Base-by-base conservation (phyloP, 2,113 vertebrate species). In the Ancistrus triradiatus region DNA sequence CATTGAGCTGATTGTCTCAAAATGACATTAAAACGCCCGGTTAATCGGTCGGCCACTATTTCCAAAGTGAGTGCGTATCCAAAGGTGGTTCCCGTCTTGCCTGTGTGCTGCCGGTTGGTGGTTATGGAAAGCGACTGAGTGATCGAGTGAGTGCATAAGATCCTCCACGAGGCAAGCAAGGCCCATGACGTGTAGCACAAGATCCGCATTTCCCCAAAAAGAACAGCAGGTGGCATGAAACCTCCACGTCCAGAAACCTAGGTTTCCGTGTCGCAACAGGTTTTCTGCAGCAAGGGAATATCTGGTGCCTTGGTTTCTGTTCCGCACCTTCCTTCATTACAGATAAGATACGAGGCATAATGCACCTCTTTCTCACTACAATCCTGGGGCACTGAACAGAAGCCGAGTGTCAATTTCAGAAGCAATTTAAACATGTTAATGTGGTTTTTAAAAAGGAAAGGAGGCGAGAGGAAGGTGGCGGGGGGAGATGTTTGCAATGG, bases 201-300 rank as follows among this genome's bases (percentile, higher is more conserved):
- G n/a, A n/a, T n/a, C n/a, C n/a, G n/a, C n/a, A n/a, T n/a, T 51
- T 48, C 19, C 18, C 13, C 9, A 27, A 4, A 22, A 19, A 4
- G 2, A 43, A 51, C 73, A 74, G 62, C 22, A 52, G 73, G 60
- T 60, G 73, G 73, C 68, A 63, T 55, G 38, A 70, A 47, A 47
- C 3, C 5, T 53, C 73, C 27, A 57, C 9, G 15, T 1, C 25
- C 21, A 14, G n/a, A 49, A 55, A 1, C 27, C 13, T 2, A 42
- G 5, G 31, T 28, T 50, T 46, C 51, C 9, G 18, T 46, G 15
- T 38, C 49, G 27, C 15, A 66, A 48, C 43, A 38, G 43, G 33
- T 14, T 27, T 17, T 33, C 28, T 19, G 44, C 43, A 49, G 63
- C 21, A 40, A 48, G 42, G 11, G 40, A 18, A 65, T 1, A 15